Evolutionary conservation across 2,797 vertebrate species (phyloP), one percentile per base, ranked within the genome.

Genomic region (Trachops cirrhosus): DNA sequence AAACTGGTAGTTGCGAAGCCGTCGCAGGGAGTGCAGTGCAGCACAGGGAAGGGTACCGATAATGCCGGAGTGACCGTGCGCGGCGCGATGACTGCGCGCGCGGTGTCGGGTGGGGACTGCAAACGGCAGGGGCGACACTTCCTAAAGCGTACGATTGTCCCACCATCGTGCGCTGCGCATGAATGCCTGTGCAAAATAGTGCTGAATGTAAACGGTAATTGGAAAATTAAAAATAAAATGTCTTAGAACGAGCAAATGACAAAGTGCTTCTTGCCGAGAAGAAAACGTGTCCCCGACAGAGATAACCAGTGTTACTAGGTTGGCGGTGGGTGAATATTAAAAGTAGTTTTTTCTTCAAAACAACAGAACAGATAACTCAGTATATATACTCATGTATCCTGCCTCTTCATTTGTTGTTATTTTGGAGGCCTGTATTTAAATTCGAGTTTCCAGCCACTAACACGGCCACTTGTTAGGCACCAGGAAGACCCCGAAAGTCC

Each of bases 161-260:
- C 22, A 24, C n/a, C 48, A 26, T 18, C n/a, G 3, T 5, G 75
- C 75, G 5, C 21, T 2, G 6, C 9, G 7, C 3, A 24, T 9
- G 21, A 16, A 15, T n/a, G 9, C n/a, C 8, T 37, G 50, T 24
- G 24, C 32, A 26, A 5, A 54, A 37, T 52, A 37, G 14, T 26
- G 16, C 24, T 22, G n/a, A 78, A 16, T 24, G 48, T 37, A 37
- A 78, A 37, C 21, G 54, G 48, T 24, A 37, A 16, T 54, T 24
- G 11, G 37, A 26, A 54, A 37, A 78, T 52, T 19, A 68, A 78
- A 52, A 54, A 62, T 88, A 86, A 29, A 57, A 24, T 67, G 59
- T 7, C 21, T 86, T 89, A 39, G 67, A 11, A 90, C 86, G 32
- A 79, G 50, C 29, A 78, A 87, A 87, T 79, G 71, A 85, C 44